Conservation (phyloP, 2,113 vertebrate species). For the Genyomyrus donnyi region DNA sequence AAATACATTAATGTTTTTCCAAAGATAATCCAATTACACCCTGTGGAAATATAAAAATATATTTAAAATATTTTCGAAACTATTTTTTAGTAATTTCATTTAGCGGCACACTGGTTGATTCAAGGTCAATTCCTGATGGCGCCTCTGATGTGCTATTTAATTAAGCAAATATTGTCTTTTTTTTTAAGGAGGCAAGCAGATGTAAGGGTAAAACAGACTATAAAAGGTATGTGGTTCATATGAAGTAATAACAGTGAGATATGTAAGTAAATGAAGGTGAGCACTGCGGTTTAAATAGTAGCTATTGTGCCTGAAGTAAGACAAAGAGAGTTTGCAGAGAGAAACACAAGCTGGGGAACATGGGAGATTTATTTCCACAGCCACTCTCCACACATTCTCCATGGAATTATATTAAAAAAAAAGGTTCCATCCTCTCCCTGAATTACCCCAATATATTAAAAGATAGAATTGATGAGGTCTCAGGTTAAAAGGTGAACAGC, state of each 20-base stretch:
- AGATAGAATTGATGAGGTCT: neutral
- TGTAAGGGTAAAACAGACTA: neutral
- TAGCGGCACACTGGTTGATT: neutral
- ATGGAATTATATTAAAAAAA: neutral
- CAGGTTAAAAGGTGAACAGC: neutral
- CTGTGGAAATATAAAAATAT: neutral
- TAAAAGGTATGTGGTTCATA: neutral
- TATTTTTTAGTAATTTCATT: neutral
- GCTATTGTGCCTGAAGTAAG: neutral
- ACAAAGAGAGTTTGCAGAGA: neutral
- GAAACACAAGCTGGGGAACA: neutral
- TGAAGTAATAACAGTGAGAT: neutral
- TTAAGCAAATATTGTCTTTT: neutral
- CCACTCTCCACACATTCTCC: constrained; percentile 12
- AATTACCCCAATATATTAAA: constrained; percentile 1
- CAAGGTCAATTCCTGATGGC: neutral
- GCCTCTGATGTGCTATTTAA: neutral
- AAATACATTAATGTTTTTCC: neutral
- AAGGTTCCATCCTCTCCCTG: constrained; percentile 7
- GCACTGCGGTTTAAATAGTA: neutral
- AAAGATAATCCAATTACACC: neutral
- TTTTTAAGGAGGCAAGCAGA: neutral
- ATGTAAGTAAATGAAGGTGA: neutral
- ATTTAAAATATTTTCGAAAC: neutral
- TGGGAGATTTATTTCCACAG: constrained; percentile 20